Evolutionary conservation across 1,140 invertebrate species (phyloP), one percentile per base, ranked within the genome.

Genomic region (Ceratosolen fusciceps): DNA sequence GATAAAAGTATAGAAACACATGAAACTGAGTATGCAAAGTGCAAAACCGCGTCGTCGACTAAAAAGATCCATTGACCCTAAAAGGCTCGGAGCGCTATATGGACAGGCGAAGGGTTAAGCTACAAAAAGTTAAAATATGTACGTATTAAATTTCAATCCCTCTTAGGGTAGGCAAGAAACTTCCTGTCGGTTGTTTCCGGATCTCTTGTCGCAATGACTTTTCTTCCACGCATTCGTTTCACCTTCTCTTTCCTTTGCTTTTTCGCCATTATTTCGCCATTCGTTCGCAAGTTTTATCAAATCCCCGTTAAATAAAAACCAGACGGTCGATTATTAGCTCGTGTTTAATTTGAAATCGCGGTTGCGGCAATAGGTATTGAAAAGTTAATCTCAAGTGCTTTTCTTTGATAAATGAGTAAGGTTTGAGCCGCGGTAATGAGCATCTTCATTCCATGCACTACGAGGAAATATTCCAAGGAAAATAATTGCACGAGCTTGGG

Each of bases 121-220:
- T 5, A 37, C 24, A 29, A 52, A n/a, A 1, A 16, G 43, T 7
- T 14, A 24, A 16, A 9, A 3, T n/a, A 26, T 29, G 81, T 81
- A 82, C 83, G 83, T 86, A 88, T 87, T 86, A 87, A 86, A 87
- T 87, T 87, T 87, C 84, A 87, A 86, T 81, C 83, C 82, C 85
- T 82, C 54, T 43, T 12, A 19, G 43, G 37, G 39, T 24, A 49
- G 68, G 14, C 1, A 0, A 19, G 26, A 31, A 26, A 29, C 24
- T 71, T 71, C 24, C 29, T 29, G 24, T 52, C 49, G 16, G 16
- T 24, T 16, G 26, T 24, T 68, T 19, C 86, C 80, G 71, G 83
- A 85, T 84, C 21, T 84, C 84, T 83, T 84, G 83, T 85, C 81
- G 82, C 80, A 82, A 58, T 24, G 81, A 72, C 21, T 21, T 67